Conservation (phyloP, 2,888 invertebrate species). For the Acronicta aceris region DNA sequence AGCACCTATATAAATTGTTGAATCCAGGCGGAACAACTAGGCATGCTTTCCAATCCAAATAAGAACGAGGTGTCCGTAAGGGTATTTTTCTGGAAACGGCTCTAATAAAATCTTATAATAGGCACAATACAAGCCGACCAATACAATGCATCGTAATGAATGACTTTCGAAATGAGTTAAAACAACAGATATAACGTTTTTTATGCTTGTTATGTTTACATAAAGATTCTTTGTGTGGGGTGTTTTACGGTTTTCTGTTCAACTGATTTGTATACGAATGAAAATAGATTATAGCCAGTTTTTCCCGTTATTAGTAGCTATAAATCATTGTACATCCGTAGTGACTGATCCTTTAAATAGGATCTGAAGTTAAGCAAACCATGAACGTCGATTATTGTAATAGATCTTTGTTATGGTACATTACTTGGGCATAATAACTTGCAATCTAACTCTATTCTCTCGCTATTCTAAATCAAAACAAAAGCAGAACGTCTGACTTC, state of each 20-base stretch:
- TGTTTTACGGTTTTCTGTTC: constrained; percentile 89
- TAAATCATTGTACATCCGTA: constrained; percentile 87
- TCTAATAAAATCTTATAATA: constrained; percentile 72
- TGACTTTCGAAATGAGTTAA: constrained; percentile 87
- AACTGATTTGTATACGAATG: constrained; percentile 88
- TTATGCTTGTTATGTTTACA: constrained; percentile 88
- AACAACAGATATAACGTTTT: constrained; percentile 87
- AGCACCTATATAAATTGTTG: too few species aligned
- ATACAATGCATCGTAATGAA: constrained; percentile 79
- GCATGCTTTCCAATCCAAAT: not conserved
- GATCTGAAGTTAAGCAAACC: constrained; percentile 74
- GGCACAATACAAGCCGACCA: constrained; percentile 72
- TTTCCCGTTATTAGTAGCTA: constrained; percentile 87
- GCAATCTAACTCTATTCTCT: too few species aligned
- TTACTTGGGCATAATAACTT: not conserved
- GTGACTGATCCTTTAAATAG: constrained; percentile 80
- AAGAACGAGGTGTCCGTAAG: not conserved
- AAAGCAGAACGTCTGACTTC: not conserved
- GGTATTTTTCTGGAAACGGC: constrained; percentile 43
- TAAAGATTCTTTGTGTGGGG: constrained; percentile 89
- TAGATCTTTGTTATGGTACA: not conserved
- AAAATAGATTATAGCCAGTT: constrained; percentile 89
- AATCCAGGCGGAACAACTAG: not conserved
- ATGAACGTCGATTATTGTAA: constrained; percentile 37
- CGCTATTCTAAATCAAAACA: too few species aligned